Conservation (phyloP, 2,888 invertebrate genomes). For the Ochropleura plecta region DNA sequence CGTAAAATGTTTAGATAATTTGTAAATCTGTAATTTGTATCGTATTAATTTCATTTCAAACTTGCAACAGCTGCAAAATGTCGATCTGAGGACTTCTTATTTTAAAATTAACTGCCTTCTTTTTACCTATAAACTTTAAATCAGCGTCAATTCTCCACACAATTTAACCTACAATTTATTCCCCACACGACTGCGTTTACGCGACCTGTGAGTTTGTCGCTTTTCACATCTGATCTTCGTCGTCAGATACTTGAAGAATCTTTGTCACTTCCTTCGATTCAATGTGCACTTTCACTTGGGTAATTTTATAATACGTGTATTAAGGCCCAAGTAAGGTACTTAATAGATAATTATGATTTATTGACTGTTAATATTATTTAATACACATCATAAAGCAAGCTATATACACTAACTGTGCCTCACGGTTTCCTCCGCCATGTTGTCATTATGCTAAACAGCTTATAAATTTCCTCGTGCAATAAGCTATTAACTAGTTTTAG, state of each 20-base stretch:
- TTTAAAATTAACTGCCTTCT: too few species aligned
- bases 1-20: background rate
- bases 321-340: slow-evolving; percentile 4
- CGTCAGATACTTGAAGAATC: slow-evolving; percentile 59
- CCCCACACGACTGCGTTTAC: slow-evolving; percentile 28
- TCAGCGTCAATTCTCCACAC: background rate
- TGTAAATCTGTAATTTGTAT: too few species aligned
- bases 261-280: slow-evolving; percentile 61
- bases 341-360: slow-evolving; percentile 22
- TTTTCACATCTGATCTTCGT: slow-evolving; percentile 61
- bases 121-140: too few species aligned
- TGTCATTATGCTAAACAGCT: too few species aligned
- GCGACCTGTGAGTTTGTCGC: slow-evolving; percentile 42
- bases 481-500: too few species aligned
- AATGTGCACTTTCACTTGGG: slow-evolving; percentile 52
- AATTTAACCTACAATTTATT: slow-evolving; percentile 36
- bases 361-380: slow-evolving; percentile 11
- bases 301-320: slow-evolving; percentile 42
- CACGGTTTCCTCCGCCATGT: too few species aligned
- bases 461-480: too few species aligned
- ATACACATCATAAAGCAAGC: background rate
- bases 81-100: too few species aligned
- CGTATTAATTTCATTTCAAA: too few species aligned
- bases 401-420: background rate
- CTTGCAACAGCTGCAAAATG: too few species aligned